A percentile compares a stretch with the other conserved stretches of the same genome.
phyloP scores from a whole-genome alignment of 2,113 vertebrate species.

The Ictalurus furcatus region DNA sequence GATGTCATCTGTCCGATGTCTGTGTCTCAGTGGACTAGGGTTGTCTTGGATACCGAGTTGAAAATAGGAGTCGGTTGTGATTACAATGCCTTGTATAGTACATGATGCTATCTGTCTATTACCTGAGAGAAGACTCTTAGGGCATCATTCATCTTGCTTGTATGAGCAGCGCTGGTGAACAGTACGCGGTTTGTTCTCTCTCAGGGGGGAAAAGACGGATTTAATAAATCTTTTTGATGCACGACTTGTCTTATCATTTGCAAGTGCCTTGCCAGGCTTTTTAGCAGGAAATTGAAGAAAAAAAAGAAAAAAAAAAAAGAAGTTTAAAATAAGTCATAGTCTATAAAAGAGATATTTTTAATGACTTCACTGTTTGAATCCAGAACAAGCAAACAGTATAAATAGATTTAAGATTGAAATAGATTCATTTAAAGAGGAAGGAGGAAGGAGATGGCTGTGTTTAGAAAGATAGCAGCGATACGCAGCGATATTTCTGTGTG shows the following conservation, averaged over 20 bases:
- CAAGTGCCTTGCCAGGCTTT: conserved; percentile 43
- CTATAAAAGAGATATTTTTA: conserved; percentile 36
- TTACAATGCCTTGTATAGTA: conserved; percentile 50
- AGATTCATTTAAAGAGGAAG: no score
- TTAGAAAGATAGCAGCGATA: not conserved
- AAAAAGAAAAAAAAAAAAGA: not conserved
- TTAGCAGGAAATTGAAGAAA: conserved; percentile 38
- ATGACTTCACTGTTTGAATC: conserved; percentile 26
- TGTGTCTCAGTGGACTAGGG: conserved; percentile 25
- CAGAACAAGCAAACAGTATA: not conserved
- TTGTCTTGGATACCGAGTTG: conserved; percentile 35
- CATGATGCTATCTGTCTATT: conserved; percentile 48
- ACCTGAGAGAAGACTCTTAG: conserved; percentile 44
- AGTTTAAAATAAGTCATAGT: conserved; percentile 20
- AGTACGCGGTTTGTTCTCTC: conserved; percentile 41
- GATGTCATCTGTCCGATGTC: conserved; percentile 46
- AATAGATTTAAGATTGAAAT: not conserved
- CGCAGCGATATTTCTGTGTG: no score
- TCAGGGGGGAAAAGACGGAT: conserved; percentile 39
- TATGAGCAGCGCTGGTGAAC: conserved; percentile 43
- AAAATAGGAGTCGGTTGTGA: conserved; percentile 52
- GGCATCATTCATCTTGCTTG: conserved; percentile 53
- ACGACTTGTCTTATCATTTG: conserved; percentile 49
- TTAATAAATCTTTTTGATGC: conserved; percentile 55
- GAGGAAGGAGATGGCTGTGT: not conserved